Conservation (phyloP, 2,888 invertebrate genomes). For the Stramonita haemastoma region DNA sequence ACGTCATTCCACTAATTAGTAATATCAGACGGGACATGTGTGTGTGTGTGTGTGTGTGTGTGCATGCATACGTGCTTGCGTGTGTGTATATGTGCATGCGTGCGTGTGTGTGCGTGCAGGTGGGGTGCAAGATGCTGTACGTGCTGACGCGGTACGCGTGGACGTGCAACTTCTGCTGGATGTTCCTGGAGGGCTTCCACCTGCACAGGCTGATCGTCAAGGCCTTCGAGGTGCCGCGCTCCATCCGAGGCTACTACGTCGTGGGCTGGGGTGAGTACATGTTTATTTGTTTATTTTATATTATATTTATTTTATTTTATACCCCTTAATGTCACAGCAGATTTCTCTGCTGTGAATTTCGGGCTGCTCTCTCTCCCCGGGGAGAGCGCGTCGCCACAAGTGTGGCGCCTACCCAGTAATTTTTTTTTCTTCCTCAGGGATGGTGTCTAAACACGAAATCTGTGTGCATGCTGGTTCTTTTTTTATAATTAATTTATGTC, state of each 20-base stretch:
- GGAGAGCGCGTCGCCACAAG: no score
- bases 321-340: no score
- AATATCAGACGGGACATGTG: not conserved
- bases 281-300: no score
- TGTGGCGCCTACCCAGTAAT: no score
- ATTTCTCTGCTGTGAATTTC: no score
- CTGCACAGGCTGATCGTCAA: slow-evolving; percentile 73
- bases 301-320: no score
- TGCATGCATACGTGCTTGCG: not conserved
- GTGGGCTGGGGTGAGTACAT: slow-evolving; percentile 72
- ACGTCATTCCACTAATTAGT: no score
- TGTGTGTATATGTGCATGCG: not conserved
- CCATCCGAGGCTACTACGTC: slow-evolving; percentile 64
- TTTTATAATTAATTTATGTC: no score
- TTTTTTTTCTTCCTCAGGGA: no score
- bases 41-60: not conserved
- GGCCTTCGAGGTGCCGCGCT: slow-evolving; percentile 71
- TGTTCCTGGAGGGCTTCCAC: slow-evolving; percentile 75
- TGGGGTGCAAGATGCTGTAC: slow-evolving; percentile 69
- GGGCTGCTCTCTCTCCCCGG: no score
- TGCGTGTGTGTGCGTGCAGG: slow-evolving; percentile 52
- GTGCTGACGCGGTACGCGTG: slow-evolving; percentile 66
- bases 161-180: slow-evolving; percentile 71
- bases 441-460: no score
- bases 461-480: no score